Evolutionary conservation across 2,888 invertebrate genomes (phyloP), one percentile per base, ranked within the genome.

Genomic region (Apodemia zela): DNA sequence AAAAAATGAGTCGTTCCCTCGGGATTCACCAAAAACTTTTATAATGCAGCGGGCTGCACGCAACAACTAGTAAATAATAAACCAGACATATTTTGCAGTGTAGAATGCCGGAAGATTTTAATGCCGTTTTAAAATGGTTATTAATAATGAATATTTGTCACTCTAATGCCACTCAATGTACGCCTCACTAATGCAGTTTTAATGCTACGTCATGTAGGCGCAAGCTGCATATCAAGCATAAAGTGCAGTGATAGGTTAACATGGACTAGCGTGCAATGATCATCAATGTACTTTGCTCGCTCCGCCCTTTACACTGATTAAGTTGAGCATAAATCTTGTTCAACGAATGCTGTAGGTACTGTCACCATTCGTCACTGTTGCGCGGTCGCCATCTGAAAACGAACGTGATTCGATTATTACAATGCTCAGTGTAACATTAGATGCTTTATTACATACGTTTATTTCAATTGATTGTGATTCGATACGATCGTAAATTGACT

Each of bases 381-480:
- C 75, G 73, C 74, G 74, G 69, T 73, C 73, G 71, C 73, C 72
- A 70, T 71, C 78, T 82, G 79, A 85, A 85, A 85, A 81, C 81
- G 82, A 86, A 85, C 86, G 85, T 86, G 88, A 84, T 88, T 84
- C 75, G 79, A 78, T 81, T 85, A 84, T 87, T 82, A 86, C 81
- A 84, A 80, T 76, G 79, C 78, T 83, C 81, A 82, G 79, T 75
- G 77, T 75, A 79, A 76, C 83, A 83, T 87, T 85, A 83, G 79
- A 81, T 72, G 82, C 77, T 77, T 84, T 86, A 87, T 89, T 88
- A 87, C 81, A 80, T 80, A 76, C 82, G 86, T 87, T 83, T 82
- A 85, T 82, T 79, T 80, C 75, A 80, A 81, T 84, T 73, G 79
- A 78, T 77, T 75, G 77, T 77, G 79, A 87, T 88, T 87, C 86